Base-by-base conservation (phyloP, 2,888 invertebrate species). In the Cecidostiba fungosa region DNA sequence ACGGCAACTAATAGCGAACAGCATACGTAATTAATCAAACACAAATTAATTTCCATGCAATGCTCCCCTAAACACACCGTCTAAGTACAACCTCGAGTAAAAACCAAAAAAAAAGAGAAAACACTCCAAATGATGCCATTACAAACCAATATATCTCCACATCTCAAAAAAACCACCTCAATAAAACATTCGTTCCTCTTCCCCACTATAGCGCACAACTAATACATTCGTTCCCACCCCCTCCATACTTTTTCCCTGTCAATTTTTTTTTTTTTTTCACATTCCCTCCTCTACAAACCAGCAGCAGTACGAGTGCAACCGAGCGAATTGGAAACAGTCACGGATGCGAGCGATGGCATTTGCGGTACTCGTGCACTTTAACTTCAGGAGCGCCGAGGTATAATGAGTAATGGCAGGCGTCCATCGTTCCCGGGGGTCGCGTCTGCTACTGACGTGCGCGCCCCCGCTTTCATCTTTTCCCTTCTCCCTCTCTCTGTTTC, bases 401-500 rank as follows among this genome's bases (percentile, higher is more conserved):
- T 84, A 85, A 85, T 87, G 85, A 87, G 84, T 87, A 87, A 87
- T 87, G 85, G 85, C 79, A 85, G 76, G 43, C 87, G 82, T 84
- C 82, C 82, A 87, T 85, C 84, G 85, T 84, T 23, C 39, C n/a
- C 47, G 50, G n/a, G 14, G 14, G 10, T 39, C 76, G 77, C 78
- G 77, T 62, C 69, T 86, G 87, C 59, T 77, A 43, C 85, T 79
- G 87, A 86, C 86, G 29, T 66, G 70, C 3, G 19, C 59, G 16
- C n/a, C 19, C n/a, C 16, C 5, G 29, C 69, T 78, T 84, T 59
- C 77, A 84, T 80, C 73, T 83, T 77, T 66, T 72, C 16, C 36
- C 77, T 26, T 29, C 66, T 3, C 74, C 66, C 59, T 66, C 26
- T n/a, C 19, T 32, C 36, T 26, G n/a, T 43, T 26, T 26, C 36